Evolutionary conservation across 2,113 vertebrate species (phyloP), one percentile per base, ranked within the genome.

Genomic region (Cinclus cinclus): DNA sequence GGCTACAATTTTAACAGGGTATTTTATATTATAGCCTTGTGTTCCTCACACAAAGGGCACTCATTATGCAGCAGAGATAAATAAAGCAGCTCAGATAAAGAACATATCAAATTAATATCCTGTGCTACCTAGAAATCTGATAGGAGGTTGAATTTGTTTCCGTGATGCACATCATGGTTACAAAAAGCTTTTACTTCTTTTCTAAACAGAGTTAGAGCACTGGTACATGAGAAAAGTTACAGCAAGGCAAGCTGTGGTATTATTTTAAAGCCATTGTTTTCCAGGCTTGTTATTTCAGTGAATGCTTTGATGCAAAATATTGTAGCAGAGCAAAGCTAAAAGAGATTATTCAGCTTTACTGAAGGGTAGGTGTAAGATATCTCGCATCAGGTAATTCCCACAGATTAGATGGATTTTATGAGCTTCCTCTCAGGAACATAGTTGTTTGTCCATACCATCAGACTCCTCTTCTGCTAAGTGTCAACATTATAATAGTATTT

Each of bases 91-190:
- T 95, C 41, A 92, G 95, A 97, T 83, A 95, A 92, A 63, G 84
- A 94, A 79, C 50, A 31, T 73, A 91, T 58, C 62, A 92, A 95
- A 90, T 87, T 94, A 82, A 97, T 95, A 96, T 95, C 87, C 87
- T 91, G 84, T 94, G 81, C 55, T 89, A 76, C 31, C 58, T 67
- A 64, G 78, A 89, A 91, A 90, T 89, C 84, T 91, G 93, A 92
- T 95, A 95, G n/a, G 67, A 85, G 37, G 47, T 35, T 87, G n/a
- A 95, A 87, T 79, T 73, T 76, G 58, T 92, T 94, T 94, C 74
- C 63, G 39, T 65, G 49, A 69, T 92, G 35, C 42, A 62, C 37
- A 87, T 73, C 35, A 46, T 0, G 0, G 74, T 74, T 87, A 62
- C 46, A 73, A 90, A 95, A 95, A 89, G 50, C 41, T 77, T 93